Evolutionary conservation across 1,140 invertebrate genomes (phyloP), one percentile per base, ranked within the genome.

Genomic region (Cataglyphis hispanica): DNA sequence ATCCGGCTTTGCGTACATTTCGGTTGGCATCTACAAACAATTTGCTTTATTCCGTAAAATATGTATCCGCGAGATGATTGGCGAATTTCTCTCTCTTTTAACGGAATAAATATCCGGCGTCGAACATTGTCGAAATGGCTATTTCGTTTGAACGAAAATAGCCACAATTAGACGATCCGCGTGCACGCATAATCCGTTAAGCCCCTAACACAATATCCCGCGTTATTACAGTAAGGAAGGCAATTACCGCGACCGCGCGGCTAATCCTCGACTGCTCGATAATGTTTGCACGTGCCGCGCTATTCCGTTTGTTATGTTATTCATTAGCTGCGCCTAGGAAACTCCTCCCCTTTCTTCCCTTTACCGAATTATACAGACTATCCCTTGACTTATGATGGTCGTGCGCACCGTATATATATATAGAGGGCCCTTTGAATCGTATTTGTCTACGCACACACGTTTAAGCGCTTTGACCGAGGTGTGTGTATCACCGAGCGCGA

Each of bases 251-350:
- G 78, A 70, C 67, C 78, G 53, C 78, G 25, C 34, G 53, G 53
- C 67, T 83, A 83, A 83, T 83, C 78, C 67, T 43, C 77, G 31
- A 46, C 40, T 46, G 75, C 75, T 81, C 78, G 84, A 69, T 83
- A 61, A 25, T 22, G 76, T 69, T 70, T 69, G 77, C 84, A 81
- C 53, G 53, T 83, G 78, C 78, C 53, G 31, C 64, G 64, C 78
- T 60, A 83, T 83, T 83, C 67, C 78, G 78, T 83, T 74, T 83
- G 78, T 74, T 83, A 74, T 34, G 78, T 83, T 83, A 83, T 83
- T 83, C 78, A 83, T 83, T 83, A 83, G 67, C 67, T 25, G 37
- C 25, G 67, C 67, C 53, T 74, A 83, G 78, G 19, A 72, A 72
- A 19, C 13, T 4, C 16, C 46, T 50, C 46, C 16, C 16, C 16